These are phyloP conservation scores for Lochmaea capreae DNA, from an alignment of 2,888 invertebrate genomes.

Conservation along the genomic window DNA sequence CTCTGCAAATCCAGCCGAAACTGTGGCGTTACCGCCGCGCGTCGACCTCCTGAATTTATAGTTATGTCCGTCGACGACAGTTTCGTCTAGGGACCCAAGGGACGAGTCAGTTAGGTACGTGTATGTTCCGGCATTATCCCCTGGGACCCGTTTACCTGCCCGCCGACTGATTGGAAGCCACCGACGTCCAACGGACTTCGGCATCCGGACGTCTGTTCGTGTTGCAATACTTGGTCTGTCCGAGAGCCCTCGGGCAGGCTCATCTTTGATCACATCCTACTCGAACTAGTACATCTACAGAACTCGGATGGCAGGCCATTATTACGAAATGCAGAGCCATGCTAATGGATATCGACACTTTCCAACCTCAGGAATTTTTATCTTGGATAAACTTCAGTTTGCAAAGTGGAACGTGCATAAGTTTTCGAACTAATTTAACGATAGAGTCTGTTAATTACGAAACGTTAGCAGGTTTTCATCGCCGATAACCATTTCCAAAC, in stretches of 20 bases:
- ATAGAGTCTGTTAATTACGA: neutral
- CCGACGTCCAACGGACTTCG: slow-evolving; percentile 45
- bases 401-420: neutral
- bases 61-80: slow-evolving; percentile 61
- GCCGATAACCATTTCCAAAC: neutral
- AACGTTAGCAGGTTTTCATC: neutral
- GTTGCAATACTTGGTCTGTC: slow-evolving; percentile 9
- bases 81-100: slow-evolving; percentile 57
- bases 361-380: neutral
- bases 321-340: neutral
- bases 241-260: slow-evolving; percentile 14
- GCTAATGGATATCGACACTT: slow-evolving; percentile 13
- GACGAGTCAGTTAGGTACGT: slow-evolving; percentile 66
- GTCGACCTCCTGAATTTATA: slow-evolving; percentile 58
- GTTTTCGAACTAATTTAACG: neutral
- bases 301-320: neutral
- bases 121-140: slow-evolving; percentile 60
- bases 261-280: neutral
- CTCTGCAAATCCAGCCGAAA: slow-evolving; percentile 26
- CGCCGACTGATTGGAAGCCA: slow-evolving; percentile 65
- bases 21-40: slow-evolving; percentile 17
- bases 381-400: slow-evolving; percentile 1
- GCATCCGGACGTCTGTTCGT: slow-evolving; percentile 11
- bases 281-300: neutral
- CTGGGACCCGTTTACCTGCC: slow-evolving; percentile 66